These are phyloP conservation scores for Lepidurus apus DNA, from an alignment of 1,140 invertebrate genomes.

Conservation along the genomic window DNA sequence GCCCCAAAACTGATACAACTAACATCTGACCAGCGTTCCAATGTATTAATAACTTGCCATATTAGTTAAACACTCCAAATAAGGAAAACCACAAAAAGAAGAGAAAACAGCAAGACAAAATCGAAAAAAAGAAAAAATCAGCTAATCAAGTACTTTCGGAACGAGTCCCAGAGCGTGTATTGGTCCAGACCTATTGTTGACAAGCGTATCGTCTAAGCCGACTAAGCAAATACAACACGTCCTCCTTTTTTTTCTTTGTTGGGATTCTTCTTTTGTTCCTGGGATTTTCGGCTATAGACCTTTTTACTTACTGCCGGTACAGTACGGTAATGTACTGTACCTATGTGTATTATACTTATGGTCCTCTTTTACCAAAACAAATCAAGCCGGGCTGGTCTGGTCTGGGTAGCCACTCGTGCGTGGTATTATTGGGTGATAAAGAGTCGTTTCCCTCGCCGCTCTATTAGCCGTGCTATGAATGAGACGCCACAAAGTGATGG, in stretches of 20 bases:
- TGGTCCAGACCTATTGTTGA: not conserved
- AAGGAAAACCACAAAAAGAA: too few relatives aligned
- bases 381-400: not conserved
- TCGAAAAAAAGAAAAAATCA: not conserved
- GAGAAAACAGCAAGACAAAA: too few relatives aligned
- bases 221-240: conserved; percentile 9
- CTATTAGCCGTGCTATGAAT: conserved; percentile 5
- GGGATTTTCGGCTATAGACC: too few relatives aligned
- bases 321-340: too few relatives aligned
- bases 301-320: too few relatives aligned
- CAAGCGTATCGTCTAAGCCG: not conserved
- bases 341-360: too few relatives aligned
- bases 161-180: not conserved
- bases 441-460: not conserved
- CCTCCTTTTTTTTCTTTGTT: not conserved
- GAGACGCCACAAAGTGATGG: not conserved
- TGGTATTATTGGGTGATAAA: not conserved
- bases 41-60: too few relatives aligned
- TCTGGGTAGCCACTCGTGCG: not conserved
- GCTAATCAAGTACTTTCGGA: not conserved
- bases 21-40: too few relatives aligned
- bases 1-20: too few relatives aligned
- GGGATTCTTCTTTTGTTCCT: not conserved
- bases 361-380: not conserved
- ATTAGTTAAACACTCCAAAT: too few relatives aligned